A percentile compares a stretch with the other conserved stretches of the same genome.
phyloP scores from a whole-genome alignment of 2,888 invertebrate genomes.

The Zygaena filipendulae region DNA sequence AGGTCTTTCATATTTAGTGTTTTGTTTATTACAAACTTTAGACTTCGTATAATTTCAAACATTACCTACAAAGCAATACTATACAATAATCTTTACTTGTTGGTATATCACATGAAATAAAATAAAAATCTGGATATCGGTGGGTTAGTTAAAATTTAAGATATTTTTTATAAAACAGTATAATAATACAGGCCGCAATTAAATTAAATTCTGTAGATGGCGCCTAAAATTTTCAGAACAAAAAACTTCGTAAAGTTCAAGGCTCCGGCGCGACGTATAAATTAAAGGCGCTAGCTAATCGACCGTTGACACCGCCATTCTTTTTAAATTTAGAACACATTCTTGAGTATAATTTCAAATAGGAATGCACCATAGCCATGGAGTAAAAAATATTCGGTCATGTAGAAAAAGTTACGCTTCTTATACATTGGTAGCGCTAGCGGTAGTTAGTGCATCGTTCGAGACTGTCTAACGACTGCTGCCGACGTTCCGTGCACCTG shows the following conservation, averaged over 20 bases:
- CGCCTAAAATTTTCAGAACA: slow-evolving; percentile 35
- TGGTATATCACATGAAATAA: too few species aligned
- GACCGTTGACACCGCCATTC: slow-evolving; percentile 17
- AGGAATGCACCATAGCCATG: too few species aligned
- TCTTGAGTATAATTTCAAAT: slow-evolving; percentile 30
- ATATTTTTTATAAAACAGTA: too few species aligned
- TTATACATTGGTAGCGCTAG: slow-evolving; percentile 42
- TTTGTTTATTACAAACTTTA: too few species aligned
- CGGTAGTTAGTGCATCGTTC: slow-evolving; percentile 53
- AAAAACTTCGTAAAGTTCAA: slow-evolving; percentile 21
- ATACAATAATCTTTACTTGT: too few species aligned
- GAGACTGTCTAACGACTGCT: slow-evolving; percentile 60
- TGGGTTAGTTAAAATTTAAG: too few species aligned
- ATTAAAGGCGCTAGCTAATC: slow-evolving; percentile 42
- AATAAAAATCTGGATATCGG: too few species aligned
- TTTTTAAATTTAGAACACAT: slow-evolving; percentile 3
- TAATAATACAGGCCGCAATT: too few species aligned
- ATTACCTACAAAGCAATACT: too few species aligned
- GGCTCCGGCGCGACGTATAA: slow-evolving; percentile 33
- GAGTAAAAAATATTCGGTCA: slow-evolving; percentile 20
- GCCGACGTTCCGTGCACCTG: too few species aligned
- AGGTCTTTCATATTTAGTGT: too few species aligned
- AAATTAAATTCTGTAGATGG: slow-evolving; percentile 23
- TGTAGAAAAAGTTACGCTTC: slow-evolving; percentile 49
- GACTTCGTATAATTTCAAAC: too few species aligned